These are phyloP conservation scores for Saccopteryx bilineata DNA, from an alignment of 2,113 vertebrate genomes.

Conservation along the genomic window DNA sequence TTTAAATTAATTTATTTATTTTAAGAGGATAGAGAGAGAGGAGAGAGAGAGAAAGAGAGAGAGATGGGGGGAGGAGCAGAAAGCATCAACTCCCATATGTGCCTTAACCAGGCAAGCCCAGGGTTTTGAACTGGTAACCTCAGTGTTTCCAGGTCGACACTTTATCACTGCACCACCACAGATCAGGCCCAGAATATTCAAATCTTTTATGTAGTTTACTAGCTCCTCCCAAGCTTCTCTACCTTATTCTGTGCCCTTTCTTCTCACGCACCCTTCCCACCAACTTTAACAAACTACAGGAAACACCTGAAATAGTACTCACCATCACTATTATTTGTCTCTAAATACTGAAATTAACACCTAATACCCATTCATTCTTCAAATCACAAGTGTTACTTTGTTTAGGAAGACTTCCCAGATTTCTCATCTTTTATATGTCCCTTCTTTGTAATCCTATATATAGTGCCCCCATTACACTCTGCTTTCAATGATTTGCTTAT, in stretches of 20 bases:
- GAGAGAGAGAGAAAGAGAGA: too few species aligned
- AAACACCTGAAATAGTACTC: not conserved
- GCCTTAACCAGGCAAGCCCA: too few species aligned
- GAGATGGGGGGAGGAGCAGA: too few species aligned
- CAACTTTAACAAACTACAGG: not conserved
- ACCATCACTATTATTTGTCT: not conserved
- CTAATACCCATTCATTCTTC: not conserved
- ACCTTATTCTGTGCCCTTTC: not conserved
- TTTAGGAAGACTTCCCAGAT: conserved; percentile 37
- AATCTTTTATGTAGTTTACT: not conserved
- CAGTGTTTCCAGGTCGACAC: too few species aligned
- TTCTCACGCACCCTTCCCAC: not conserved
- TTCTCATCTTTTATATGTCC: not conserved
- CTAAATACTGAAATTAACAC: conserved; percentile 1
- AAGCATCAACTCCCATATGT: too few species aligned
- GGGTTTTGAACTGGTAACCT: too few species aligned
- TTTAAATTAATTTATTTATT: too few species aligned
- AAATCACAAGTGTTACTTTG: conserved; percentile 4
- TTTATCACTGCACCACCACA: too few species aligned
- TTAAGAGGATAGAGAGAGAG: too few species aligned
- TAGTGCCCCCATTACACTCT: not conserved
- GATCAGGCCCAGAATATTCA: not conserved
- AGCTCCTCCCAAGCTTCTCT: conserved; percentile 13
- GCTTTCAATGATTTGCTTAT: not conserved
- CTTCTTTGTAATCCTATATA: not conserved